Evolutionary conservation across 1,140 invertebrate species (phyloP).

Genomic region (Helicoverpa armigera): DNA sequence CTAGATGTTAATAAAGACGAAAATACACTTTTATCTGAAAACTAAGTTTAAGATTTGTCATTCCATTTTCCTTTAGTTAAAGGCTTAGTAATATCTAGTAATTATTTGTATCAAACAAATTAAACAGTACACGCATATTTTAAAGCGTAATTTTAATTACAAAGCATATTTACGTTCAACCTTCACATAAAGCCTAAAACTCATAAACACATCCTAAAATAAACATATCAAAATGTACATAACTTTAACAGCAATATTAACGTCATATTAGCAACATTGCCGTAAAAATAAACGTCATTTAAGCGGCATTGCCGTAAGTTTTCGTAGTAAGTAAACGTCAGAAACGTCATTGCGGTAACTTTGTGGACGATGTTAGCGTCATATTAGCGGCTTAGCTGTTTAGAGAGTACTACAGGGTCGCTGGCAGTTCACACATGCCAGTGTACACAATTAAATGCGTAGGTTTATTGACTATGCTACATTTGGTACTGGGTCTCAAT

Average conservation of each 20-base stretch:
- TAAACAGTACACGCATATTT: too few relatives aligned
- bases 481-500: not conserved
- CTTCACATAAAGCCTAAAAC: not conserved
- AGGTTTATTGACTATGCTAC: constrained; percentile 45
- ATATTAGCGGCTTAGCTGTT: constrained; percentile 25
- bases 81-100: too few relatives aligned
- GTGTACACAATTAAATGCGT: constrained; percentile 56
- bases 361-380: constrained; percentile 29
- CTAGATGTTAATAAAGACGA: too few relatives aligned
- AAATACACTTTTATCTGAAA: too few relatives aligned
- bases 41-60: too few relatives aligned
- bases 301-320: not conserved
- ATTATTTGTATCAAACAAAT: too few relatives aligned
- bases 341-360: not conserved
- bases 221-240: not conserved
- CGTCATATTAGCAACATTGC: constrained; percentile 5
- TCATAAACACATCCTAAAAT: not conserved
- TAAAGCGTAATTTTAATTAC: too few relatives aligned
- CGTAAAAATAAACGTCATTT: constrained; percentile 8
- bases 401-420: constrained; percentile 8
- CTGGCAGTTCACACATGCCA: constrained; percentile 65
- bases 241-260: not conserved
- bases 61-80: too few relatives aligned
- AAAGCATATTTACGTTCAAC: too few relatives aligned
- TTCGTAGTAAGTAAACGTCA: not conserved